Base-by-base conservation (phyloP, 2,888 invertebrate genomes). In the Ethmia dodecea region DNA sequence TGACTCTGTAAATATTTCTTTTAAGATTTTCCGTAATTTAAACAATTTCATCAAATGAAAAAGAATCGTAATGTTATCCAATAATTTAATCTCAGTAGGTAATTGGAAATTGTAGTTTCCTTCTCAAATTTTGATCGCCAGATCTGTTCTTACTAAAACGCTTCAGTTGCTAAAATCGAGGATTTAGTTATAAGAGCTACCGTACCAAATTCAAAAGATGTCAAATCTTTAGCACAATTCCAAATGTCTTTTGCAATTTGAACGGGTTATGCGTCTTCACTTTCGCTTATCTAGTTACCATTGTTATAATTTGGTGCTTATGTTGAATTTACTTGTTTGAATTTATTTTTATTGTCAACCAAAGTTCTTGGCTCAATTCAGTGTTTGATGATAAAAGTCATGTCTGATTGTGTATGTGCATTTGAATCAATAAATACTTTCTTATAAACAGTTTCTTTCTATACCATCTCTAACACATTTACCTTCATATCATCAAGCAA, bases 271-370 rank as follows among this genome's bases (percentile, higher is more conserved):
- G 13, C 18, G 54, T 67, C 47, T 63, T 41, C 49, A 43, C 68
- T 76, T 35, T 76, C 69, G 73, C 76, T 72, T 72, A n/a, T 11
- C 51, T 56, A 57, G 64, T 69, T 70, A 67, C 65, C 64, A 55
- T 47, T 60, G 53, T n/a, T n/a, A n/a, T 46, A 38, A 42, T n/a
- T 49, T 52, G 42, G 51, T 50, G 46, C 43, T 44, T 48, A n/a
- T n/a, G n/a, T n/a, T n/a, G n/a, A n/a, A n/a, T 49, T 53, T 44
- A 8, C 5, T 18, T 5, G 5, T 18, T 8, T 18, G 5, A 5
- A 18, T 43, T 45, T 51, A 60, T 59, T 55, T 61, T 59, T 52
- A 52, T 53, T 62, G 47, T 66, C 60, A 58, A 70, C 77, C 76
- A 77, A 79, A 79, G 79, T 61, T 55, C 29, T 37, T 63, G 70